Evolutionary conservation across 2,113 vertebrate genomes (phyloP), one percentile per base, ranked within the genome.

Genomic region (Podocnemis expansa): DNA sequence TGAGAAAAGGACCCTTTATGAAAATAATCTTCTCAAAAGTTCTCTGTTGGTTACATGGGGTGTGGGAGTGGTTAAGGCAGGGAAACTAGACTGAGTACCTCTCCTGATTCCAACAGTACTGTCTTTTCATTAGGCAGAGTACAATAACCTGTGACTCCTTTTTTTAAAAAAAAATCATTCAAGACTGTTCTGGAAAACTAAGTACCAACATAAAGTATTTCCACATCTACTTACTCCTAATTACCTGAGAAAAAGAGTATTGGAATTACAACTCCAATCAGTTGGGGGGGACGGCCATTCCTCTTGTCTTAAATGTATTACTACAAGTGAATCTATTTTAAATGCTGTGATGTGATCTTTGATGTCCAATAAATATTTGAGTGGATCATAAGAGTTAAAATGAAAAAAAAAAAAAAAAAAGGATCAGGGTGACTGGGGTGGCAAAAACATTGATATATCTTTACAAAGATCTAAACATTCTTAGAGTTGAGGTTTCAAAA

Each of bases 211-310:
- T 70, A 70, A n/a, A 38, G 8, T 70, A 38, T n/a, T 17, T 17
- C 4, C n/a, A 70, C 63, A 70, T 38, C n/a, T 34, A 38, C n/a
- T 70, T 70, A 34, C 29, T 34, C 58, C n/a, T 38, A 70, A 70
- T 38, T 38, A 38, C 17, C 63, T 70, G 8, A 38, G n/a, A 38
- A 38, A 70, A 70, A 38, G 10, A 38, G n/a, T 22, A 21, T 70
- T 38, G n/a, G n/a, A 70, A 70, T 22, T n/a, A 38, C n/a, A 22
- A 5, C 63, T 38, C 19, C 9, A 21, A 8, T 19, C 21, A 21
- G 17, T 10, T 67, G 31, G 4, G 24, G 25, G 34, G 29, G 13
- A 1, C 4, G 19, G 34, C 34, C 3, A 3, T 6, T 34, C 8
- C 63, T 52, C 14, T 9, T 38, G 63, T 70, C 63, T 22, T 38